Evolutionary conservation across 2,888 invertebrate genomes (phyloP), one percentile per base, ranked within the genome.

Genomic region (Pristionchus mayeri): DNA sequence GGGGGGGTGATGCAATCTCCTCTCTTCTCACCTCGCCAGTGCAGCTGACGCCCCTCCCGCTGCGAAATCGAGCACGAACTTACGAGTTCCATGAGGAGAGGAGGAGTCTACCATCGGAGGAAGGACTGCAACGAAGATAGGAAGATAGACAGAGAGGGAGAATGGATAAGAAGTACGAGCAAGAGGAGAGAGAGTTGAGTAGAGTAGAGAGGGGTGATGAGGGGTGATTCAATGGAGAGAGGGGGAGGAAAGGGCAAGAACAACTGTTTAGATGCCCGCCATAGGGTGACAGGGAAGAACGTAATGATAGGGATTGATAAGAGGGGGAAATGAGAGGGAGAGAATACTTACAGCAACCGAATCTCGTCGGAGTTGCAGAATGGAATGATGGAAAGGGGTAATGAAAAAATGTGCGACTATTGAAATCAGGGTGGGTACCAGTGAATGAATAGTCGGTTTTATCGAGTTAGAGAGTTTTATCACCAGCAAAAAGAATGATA

Each of bases 41-140:
- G 84, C 75, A 27, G 84, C 84, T 3, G 84, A 84, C 0, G 84
- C 84, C 52, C 84, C 84, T 48, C 84, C 84, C 18, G 84, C 84
- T 18, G n/a, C 40, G 27, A 84, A 76, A 18, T 75, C 75, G 24
- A 84, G 9, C 18, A 50, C n/a, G 40, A 84, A 84, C 44, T 54
- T 76, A 16, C 40, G 9, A 11, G 80, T 34, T 7, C 37, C 57
- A 80, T 18, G 44, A 7, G 37, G 24, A 21, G 30, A 34, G 27
- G 63, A 63, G n/a, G 18, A 44, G 44, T n/a, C 3, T 18, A 75
- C 6, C 9, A 24, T 34, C n/a, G 44, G 40, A 57, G 27, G 9
- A 75, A 11, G n/a, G 44, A 75, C 44, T n/a, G 44, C n/a, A 13
- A 82, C 37, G 60, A 60, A 34, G 44, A 40, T 18, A 9, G 27